Base-by-base conservation (phyloP, 2,797 vertebrate species). In the Sebastes diploproa region DNA sequence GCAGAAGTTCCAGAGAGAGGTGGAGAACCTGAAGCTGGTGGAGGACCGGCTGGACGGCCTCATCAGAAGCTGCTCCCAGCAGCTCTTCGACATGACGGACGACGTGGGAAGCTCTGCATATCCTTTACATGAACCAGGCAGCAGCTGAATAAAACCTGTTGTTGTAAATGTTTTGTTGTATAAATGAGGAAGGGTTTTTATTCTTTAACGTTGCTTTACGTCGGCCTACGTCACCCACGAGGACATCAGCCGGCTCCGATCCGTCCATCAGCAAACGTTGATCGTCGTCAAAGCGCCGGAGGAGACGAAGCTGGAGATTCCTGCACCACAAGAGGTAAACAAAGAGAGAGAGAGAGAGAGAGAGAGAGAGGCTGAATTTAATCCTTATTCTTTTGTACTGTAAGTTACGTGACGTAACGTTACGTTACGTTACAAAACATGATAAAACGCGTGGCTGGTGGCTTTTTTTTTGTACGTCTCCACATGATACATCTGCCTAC, bases 261-360 rank as follows among this genome's bases (percentile, higher is more conserved):
- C 92, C 14, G 97, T 98, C 90, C 96, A 96, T n/a, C 96, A 97
- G 30, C 97, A 99, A 94, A 97, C 97, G 3, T 88, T 99, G 64
- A 95, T 99, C 1, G 95, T 96, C 1, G 94, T 99, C 77, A 97
- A 95, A 86, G 97, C 98, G 59, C 98, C 97, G 0, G 97, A 97
- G 80, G 98, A 98, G 86, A 98, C 97, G 50, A 97, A 95, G 29
- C 85, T 99, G 92, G 97, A 98, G 87, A 95, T 99, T 8, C 97
- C 97, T 4, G 78, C 96, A 4, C 98, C 97, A 25, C 96, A 89
- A 82, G 96, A 98, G 66, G 13, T 46, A 10, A 6, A 11, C 20
- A 3, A 3, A n/a, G 46, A n/a, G 46, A 52, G 46, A 55, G 8
- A 52, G 20, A 42, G 38, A 42, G 38, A 16, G 25, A 25, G 3